Percentiles rank a stretch among this genome's conserved stretches.
These are phyloP conservation scores for Siderastrea radians DNA, from an alignment of 92 coral and sea anemone species.

Conservation along the genomic window DNA sequence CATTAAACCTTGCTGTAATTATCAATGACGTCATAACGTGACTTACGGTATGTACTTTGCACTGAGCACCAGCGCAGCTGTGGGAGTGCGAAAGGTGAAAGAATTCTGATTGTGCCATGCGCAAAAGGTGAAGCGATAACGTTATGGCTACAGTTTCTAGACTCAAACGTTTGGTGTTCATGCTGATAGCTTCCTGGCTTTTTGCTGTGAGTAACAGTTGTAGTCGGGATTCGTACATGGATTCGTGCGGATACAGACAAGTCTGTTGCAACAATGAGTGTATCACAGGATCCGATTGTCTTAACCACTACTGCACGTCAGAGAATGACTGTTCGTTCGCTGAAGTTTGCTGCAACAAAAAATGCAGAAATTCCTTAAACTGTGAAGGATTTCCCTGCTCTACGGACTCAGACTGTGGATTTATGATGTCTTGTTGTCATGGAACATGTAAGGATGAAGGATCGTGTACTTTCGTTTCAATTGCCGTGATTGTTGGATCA, in stretches of 20 bases:
- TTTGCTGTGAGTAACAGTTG: not conserved
- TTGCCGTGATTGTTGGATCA: not conserved
- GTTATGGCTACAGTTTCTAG: no score
- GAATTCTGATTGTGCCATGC: no score
- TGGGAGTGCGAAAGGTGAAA: no score
- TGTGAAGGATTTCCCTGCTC: not conserved
- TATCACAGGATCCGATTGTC: not conserved
- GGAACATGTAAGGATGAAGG: not conserved
- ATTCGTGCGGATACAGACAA: not conserved
- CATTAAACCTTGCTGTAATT: no score
- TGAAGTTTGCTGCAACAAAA: not conserved
- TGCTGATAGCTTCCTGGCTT: not conserved
- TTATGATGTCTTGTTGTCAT: not conserved
- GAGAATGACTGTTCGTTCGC: not conserved
- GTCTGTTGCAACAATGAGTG: not conserved
- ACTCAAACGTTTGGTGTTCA: no score
- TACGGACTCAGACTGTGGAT: conserved; percentile 1
- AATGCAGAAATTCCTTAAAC: not conserved
- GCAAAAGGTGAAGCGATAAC: no score
- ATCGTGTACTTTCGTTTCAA: not conserved
- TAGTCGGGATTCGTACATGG: not conserved
- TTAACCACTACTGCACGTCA: not conserved
- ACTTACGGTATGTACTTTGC: no score
- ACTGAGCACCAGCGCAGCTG: no score
- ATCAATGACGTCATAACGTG: no score